Evolutionary conservation across 2,113 vertebrate species (phyloP).

Genomic region (Trichechus manatus): DNA sequence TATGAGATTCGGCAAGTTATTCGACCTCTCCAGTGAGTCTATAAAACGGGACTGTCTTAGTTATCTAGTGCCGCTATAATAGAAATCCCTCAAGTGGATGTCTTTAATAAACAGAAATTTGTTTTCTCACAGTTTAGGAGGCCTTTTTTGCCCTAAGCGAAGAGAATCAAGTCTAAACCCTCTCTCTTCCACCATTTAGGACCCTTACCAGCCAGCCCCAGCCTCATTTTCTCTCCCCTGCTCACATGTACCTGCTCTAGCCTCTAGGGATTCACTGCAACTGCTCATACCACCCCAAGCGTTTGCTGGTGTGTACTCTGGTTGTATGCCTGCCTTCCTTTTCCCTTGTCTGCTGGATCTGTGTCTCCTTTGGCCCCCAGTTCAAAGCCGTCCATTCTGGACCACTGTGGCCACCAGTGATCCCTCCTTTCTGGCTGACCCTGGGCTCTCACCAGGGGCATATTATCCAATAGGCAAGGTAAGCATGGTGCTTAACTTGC

Average conservation of each 20-base stretch:
- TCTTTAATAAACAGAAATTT: not conserved
- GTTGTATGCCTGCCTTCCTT: not conserved
- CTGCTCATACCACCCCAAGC: not conserved
- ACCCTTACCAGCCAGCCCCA: not conserved
- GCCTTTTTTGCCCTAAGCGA: not conserved
- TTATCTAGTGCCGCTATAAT: not conserved
- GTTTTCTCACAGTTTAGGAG: too few relatives aligned
- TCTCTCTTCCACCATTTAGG: not conserved
- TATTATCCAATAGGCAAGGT: too few relatives aligned
- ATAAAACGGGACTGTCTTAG: not conserved
- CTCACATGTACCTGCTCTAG: not conserved
- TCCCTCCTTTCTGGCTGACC: not conserved
- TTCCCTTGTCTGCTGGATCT: not conserved
- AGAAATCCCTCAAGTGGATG: not conserved
- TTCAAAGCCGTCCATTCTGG: not conserved
- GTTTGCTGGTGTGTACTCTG: not conserved
- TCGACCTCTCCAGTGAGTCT: not conserved
- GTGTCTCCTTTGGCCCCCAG: not conserved
- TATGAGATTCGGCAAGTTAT: not conserved
- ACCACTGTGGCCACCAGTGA: not conserved
- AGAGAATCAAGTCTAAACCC: not conserved
- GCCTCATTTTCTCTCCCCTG: not conserved
- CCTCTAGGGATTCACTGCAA: not conserved
- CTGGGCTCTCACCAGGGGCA: not conserved
- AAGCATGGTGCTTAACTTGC: too few relatives aligned